Evolutionary conservation across 2,888 invertebrate species (phyloP), one percentile per base, ranked within the genome.

Genomic region (Nomada hirtipes): DNA sequence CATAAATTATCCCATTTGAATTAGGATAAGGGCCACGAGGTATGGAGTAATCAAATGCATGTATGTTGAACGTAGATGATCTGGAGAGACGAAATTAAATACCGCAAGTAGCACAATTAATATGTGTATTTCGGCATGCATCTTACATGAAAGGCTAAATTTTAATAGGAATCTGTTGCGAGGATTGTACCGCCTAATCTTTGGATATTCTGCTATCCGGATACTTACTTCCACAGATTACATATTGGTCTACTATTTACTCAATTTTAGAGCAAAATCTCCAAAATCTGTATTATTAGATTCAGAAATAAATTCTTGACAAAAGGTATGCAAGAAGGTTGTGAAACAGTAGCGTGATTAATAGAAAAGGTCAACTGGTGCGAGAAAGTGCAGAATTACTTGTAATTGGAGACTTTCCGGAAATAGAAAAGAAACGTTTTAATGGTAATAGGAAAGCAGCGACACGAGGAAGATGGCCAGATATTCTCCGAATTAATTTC

Each of bases 161-260:
- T 18, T 42, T n/a, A 65, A 29, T 76, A 72, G 72, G 72, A 72
- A 53, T 70, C 59, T 50, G 44, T 63, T 42, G 15, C 44, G 20
- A 42, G 59, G 61, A 50, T 29, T 20, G 10, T 73, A 74, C 52
- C 13, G 26, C n/a, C 29, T 2, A 68, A 4, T 64, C 15, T 75
- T 55, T 29, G 4, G 29, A 60, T 29, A 44, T 65, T 59, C 26
- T 50, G 64, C 76, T 74, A 73, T 36, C 36, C 26, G 44, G 76
- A 82, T 78, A 71, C 77, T 68, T 86, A 63, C 84, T 74, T 84
- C 52, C 86, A 82, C 84, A 86, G 80, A 86, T 82, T 47, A 63
- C 23, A 52, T 63, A 68, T 60, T 78, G 55, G 72, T 73, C 61
- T 13, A 47, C 59, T 65, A 18, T 53, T 63, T 47, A 20, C 55